Evolutionary conservation across 2,888 invertebrate species (phyloP).

Genomic region (Nasonovia ribisnigri): DNA sequence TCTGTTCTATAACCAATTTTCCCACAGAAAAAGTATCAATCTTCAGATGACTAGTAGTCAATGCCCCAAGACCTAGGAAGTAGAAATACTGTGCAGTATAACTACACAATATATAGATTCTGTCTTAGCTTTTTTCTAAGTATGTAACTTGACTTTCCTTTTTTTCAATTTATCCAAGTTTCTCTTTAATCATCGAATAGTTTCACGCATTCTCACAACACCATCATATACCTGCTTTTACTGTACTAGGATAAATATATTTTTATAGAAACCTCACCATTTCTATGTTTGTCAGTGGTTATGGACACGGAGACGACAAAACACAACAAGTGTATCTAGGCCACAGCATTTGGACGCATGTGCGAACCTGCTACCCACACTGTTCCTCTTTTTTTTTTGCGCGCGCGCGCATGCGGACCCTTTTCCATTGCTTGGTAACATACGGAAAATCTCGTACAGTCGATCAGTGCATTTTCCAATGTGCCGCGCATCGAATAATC

Average conservation of each 20-base stretch:
- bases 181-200: neutral
- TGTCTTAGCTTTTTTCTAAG: neutral
- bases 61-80: neutral
- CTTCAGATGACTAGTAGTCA: neutral
- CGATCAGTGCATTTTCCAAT: constrained; percentile 59
- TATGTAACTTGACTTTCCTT: constrained; percentile 30
- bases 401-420: constrained; percentile 24
- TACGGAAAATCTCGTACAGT: constrained; percentile 40
- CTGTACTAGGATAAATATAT: neutral
- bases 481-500: constrained; percentile 33
- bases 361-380: constrained; percentile 20
- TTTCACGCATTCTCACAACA: neutral
- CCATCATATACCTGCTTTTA: neutral
- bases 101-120: neutral
- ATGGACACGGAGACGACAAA: constrained; percentile 19
- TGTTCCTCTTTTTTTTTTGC: neutral
- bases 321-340: constrained; percentile 60
- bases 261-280: constrained; percentile 45
- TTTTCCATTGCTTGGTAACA: constrained; percentile 23
- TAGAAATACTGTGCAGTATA: neutral
- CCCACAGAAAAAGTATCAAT: neutral
- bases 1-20: neutral
- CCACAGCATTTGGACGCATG: constrained; percentile 57
- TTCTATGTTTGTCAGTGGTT: constrained; percentile 18
- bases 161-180: constrained; percentile 7